Evolutionary conservation across 2,113 vertebrate genomes (phyloP).

Genomic region (Cacatua alba): DNA sequence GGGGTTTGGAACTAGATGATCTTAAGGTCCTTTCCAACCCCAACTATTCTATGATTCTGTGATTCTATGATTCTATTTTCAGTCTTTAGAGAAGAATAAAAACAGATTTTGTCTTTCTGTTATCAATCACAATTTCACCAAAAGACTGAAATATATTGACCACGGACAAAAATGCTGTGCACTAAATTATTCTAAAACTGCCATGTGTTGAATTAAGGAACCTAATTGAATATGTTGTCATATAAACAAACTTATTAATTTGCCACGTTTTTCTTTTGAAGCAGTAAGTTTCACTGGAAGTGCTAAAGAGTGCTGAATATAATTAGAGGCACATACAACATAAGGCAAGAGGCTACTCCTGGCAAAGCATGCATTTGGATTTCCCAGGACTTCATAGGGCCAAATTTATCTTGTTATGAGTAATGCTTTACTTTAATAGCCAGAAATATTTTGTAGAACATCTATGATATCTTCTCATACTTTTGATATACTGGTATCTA

Average conservation of each 20-base stretch:
- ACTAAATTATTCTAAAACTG: neutral
- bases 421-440: neutral
- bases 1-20: too few species aligned
- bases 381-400: neutral
- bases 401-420: neutral
- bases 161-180: accelerated
- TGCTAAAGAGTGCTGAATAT: neutral
- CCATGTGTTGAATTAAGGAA: neutral
- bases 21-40: too few species aligned
- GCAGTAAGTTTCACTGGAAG: neutral
- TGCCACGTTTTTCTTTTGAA: neutral
- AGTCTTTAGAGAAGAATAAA: too few species aligned
- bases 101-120: too few species aligned
- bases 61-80: too few species aligned
- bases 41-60: too few species aligned
- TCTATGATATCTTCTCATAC: neutral
- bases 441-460: neutral
- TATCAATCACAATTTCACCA: neutral
- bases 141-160: neutral
- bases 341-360: neutral
- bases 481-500: neutral
- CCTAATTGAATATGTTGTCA: neutral
- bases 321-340: neutral
- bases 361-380: neutral
- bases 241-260: neutral